Evolutionary conservation across 2,888 invertebrate genomes (phyloP).

Genomic region (Bugulina stolonifera): DNA sequence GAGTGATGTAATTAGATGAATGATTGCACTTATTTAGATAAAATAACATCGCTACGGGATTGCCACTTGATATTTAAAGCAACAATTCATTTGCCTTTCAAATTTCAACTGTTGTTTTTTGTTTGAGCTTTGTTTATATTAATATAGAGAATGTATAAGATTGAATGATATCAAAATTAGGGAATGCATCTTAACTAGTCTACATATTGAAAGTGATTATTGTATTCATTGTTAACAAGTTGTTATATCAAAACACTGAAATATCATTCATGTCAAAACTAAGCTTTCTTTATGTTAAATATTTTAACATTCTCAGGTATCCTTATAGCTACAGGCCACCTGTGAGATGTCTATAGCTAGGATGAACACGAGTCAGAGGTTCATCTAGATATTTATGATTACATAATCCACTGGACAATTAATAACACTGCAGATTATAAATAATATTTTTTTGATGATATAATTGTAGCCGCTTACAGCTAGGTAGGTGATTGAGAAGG

Average conservation of each 20-base stretch:
- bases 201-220: neutral
- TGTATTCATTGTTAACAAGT: neutral
- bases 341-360: no score
- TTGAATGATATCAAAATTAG: slow-evolving; percentile 9
- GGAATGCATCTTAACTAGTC: slow-evolving; percentile 7
- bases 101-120: slow-evolving; percentile 7
- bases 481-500: no score
- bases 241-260: neutral
- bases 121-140: slow-evolving; percentile 18
- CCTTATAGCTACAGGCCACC: no score
- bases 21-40: neutral
- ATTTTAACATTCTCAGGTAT: no score
- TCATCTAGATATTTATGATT: no score
- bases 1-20: slow-evolving; percentile 22
- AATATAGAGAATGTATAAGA: neutral
- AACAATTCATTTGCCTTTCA: neutral
- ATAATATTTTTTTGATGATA: no score
- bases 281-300: neutral
- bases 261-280: slow-evolving; percentile 18
- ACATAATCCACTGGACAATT: no score
- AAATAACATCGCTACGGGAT: neutral
- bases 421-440: no score
- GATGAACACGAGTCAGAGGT: no score
- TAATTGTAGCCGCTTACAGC: no score
- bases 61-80: neutral